A percentile compares a stretch with the other conserved stretches of the same genome.
phyloP scores from a whole-genome alignment of 2,888 invertebrate species.

The Allacma fusca region DNA sequence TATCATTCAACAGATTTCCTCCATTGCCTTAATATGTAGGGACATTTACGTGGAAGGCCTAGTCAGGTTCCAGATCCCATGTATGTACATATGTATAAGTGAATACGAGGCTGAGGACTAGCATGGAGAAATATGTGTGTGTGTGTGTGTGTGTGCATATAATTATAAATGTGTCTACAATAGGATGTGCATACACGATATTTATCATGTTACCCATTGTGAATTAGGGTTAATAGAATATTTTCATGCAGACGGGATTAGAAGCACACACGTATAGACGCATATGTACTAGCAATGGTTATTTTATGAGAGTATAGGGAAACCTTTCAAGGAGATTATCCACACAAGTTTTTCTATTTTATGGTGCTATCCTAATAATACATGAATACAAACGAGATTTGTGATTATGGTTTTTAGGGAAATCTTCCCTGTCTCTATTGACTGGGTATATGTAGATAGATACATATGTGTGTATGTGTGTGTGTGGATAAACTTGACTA shows the following conservation, averaged over 20 bases:
- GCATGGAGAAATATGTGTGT: too few relatives aligned
- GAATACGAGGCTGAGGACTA: too few relatives aligned
- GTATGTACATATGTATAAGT: background rate
- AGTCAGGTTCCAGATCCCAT: too few relatives aligned
- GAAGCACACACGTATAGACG: too few relatives aligned
- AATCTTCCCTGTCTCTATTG: background rate
- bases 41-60: too few relatives aligned
- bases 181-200: too few relatives aligned
- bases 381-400: conserved; percentile 4
- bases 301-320: background rate
- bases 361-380: background rate
- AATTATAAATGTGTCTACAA: background rate
- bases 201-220: background rate
- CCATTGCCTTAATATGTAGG: too few relatives aligned
- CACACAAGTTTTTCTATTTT: background rate
- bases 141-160: background rate
- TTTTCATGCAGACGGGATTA: too few relatives aligned
- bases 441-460: background rate
- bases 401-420: background rate
- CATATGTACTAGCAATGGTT: too few relatives aligned
- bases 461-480: background rate
- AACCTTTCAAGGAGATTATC: background rate
- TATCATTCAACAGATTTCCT: too few relatives aligned
- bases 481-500: conserved; percentile 12
- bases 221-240: too few relatives aligned